Evolutionary conservation across 53 echinoderm and acorn worm species (phyloP).

Genomic region (Astropecten irregularis): DNA sequence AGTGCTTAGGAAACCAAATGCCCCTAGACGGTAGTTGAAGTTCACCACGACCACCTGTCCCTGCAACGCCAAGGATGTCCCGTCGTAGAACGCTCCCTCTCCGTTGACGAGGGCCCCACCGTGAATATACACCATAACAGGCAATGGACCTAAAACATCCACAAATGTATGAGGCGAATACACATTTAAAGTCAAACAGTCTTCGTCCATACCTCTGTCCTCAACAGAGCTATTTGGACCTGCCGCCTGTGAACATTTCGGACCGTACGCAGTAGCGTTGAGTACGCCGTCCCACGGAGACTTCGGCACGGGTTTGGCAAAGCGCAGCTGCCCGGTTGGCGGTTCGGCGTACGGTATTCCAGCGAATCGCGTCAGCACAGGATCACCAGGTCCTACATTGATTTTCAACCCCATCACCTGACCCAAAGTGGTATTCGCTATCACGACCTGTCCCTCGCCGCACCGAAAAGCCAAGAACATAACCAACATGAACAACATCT

Average conservation of each 20-base stretch:
- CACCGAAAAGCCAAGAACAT: too few species aligned
- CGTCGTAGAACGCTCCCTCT: conserved; percentile 48
- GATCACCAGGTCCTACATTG: neutral
- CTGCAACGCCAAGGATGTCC: conserved; percentile 35
- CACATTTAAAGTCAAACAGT: conserved; percentile 70
- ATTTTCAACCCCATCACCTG: conserved; percentile 11
- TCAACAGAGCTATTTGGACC: neutral
- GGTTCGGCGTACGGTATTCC: conserved; percentile 65
- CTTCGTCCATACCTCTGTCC: conserved; percentile 29
- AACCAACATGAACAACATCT: too few species aligned
- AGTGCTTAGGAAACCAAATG: conserved; percentile 70
- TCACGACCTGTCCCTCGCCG: neutral
- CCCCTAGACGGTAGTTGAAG: conserved; percentile 72
- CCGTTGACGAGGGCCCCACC: conserved; percentile 41
- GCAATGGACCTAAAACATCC: neutral
- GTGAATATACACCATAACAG: conserved; percentile 73
- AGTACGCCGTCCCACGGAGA: too few species aligned
- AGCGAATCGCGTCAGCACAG: conserved; percentile 5
- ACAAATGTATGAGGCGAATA: conserved; percentile 34
- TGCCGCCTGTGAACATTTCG: conserved; percentile 46
- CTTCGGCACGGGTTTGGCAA: conserved; percentile 55
- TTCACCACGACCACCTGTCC: conserved; percentile 70
- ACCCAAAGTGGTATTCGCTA: conserved; percentile 12
- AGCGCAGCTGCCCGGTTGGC: conserved; percentile 51
- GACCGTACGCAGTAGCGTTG: conserved; percentile 31